Evolutionary conservation across 2,113 vertebrate genomes (phyloP), one percentile per base, ranked within the genome.

Genomic region (Empidonax alnorum): DNA sequence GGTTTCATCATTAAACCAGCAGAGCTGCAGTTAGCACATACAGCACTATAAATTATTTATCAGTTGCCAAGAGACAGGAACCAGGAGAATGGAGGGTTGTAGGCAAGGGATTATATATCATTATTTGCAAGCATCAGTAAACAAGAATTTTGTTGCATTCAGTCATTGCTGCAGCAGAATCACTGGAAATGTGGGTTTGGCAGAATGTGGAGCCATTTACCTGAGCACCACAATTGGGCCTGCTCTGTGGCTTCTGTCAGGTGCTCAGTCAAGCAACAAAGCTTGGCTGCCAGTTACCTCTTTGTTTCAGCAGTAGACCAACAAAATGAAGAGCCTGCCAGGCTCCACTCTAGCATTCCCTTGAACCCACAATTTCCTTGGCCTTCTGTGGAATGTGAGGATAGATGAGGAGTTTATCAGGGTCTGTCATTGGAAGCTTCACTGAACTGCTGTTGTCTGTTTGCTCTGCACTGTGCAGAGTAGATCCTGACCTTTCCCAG

Each of bases 61-160:
- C 88, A 88, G 97, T 97, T 98, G 95, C 96, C 94, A 95, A 86
- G 96, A 94, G 93, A 95, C 90, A 80, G 84, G 87, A 83, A 84
- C 75, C n/a, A 66, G 86, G 68, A 93, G 84, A 44, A 84, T 65
- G 52, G 75, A 93, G 81, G 85, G 49, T 30, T 73, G 73, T 82
- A 75, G 84, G 81, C 52, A 66, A 31, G 27, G 79, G 79, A 88
- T 91, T 46, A 79, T 89, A 55, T 77, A 28, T 95, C 83, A 24
- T 81, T 47, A 35, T 93, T 93, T 87, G 93, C 88, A 85, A 86
- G 12, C 58, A 79, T 93, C 21, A 13, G 81, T 75, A 94, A 92
- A 85, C 91, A 93, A 59, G 95, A 89, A 42, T 71, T 55, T 31
- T 2, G 4, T 69, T 39, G 41, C 75, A 42, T 85, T 78, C 49